Evolutionary conservation across 2,113 vertebrate species (phyloP).

Genomic region (Rhinolophus ferrumequinum): DNA sequence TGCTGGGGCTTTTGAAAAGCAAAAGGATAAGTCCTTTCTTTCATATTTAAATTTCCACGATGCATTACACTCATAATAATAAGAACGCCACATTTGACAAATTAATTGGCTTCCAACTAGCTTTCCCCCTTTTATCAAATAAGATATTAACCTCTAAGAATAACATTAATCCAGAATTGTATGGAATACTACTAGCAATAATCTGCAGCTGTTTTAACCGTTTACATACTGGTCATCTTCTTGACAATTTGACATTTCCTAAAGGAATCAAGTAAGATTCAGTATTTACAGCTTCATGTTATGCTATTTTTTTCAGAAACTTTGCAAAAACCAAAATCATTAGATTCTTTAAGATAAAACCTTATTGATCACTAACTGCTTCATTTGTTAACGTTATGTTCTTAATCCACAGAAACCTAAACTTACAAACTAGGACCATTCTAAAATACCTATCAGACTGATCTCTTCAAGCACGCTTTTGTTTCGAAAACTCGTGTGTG

Average conservation of each 20-base stretch:
- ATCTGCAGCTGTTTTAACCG: neutral
- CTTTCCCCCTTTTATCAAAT: conserved; percentile 38
- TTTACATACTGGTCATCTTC: neutral
- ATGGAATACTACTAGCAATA: neutral
- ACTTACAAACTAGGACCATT: conserved; percentile 23
- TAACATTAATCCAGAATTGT: neutral
- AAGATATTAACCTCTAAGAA: conserved; percentile 35
- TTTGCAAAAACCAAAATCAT: conserved; percentile 77
- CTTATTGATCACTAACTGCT: conserved; percentile 63
- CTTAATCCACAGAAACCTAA: conserved; percentile 73
- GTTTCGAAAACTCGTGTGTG: neutral
- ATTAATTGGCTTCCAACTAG: conserved; percentile 54
- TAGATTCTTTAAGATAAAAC: conserved; percentile 83
- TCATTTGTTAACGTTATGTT: conserved; percentile 81
- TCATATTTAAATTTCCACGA: conserved; percentile 48
- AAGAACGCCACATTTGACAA: conserved; percentile 48
- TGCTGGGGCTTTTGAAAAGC: neutral
- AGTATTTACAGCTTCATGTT: neutral
- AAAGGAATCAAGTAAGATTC: neutral
- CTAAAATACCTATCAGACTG: neutral
- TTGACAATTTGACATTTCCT: neutral
- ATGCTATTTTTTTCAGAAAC: conserved; percentile 19
- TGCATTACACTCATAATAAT: neutral
- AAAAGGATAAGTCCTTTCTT: neutral
- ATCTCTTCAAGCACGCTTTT: neutral